Evolutionary conservation across 2,797 vertebrate species (phyloP), one percentile per base, ranked within the genome.

Genomic region (Acipenser oxyrinchus): DNA sequence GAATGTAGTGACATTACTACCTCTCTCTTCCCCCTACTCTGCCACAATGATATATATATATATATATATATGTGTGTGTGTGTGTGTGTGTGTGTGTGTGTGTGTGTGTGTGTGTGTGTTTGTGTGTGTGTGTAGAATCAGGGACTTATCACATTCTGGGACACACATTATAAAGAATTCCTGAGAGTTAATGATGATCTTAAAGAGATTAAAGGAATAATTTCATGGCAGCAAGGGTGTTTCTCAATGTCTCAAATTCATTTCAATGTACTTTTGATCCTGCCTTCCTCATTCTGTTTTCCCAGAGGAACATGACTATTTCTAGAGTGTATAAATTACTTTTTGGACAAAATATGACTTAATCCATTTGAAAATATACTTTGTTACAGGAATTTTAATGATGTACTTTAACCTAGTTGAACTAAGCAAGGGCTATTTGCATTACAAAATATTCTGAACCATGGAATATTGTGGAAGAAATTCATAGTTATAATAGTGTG

Each of bases 161-260:
- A 71, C 66, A 68, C 55, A 51, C 55, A 66, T 74, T 71, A 59
- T 62, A 75, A 73, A 49, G 6, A 64, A 2, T 62, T 69, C 8
- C 67, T 49, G 63, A 66, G 50, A 52, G 63, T 11, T 52, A 72
- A 71, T 52, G 67, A 72, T 48, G 50, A 61, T 49, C 51, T 76
- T 63, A 66, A 61, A 12, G 48, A 73, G 70, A 76, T 71, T 51
- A 66, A 60, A 64, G 59, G 64, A 74, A 74, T 15, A 0, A 18
- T 15, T 66, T 49, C 67, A 71, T 67, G 71, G 73, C 70, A 59
- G 55, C 18, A 61, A 6, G 65, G 72, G 66, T 63, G 59, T 13
- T 57, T 13, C 51, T 55, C 49, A 62, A 74, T 71, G 48, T 0
- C 67, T 6, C 37, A 6, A 48, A 59, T 70, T 64, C 64, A 73